These are phyloP conservation scores for Platichthys stellatus DNA, from an alignment of 2,113 vertebrate genomes.

Conservation along the genomic window DNA sequence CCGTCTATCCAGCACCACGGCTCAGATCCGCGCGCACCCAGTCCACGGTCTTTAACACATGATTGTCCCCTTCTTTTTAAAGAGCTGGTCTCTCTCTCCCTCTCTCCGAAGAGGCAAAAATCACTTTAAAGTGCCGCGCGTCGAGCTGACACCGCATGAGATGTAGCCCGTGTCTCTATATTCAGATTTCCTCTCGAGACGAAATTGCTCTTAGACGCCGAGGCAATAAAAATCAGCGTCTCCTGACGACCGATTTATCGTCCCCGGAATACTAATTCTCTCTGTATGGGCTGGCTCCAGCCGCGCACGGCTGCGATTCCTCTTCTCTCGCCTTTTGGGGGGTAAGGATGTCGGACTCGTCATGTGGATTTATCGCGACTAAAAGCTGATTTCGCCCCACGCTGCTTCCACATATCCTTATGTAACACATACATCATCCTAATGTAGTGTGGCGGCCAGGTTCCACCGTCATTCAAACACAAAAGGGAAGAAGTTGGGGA, in stretches of 20 bases:
- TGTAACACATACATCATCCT: conserved; percentile 52
- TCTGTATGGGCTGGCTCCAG: conserved; percentile 5
- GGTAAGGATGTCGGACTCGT: conserved; percentile 39
- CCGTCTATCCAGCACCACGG: conserved; percentile 43
- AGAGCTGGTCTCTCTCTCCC: conserved; percentile 54
- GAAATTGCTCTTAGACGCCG: conserved; percentile 59
- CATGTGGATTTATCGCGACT: conserved; percentile 55
- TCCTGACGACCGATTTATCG: conserved; percentile 53
- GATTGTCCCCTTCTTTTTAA: not conserved
- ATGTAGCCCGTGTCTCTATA: conserved; percentile 58
- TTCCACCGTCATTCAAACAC: not conserved
- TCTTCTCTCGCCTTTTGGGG: conserved; percentile 6
- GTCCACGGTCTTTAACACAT: conserved; percentile 51
- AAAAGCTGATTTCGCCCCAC: conserved; percentile 60
- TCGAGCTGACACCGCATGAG: conserved; percentile 60
- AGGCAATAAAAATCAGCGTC: conserved; percentile 57
- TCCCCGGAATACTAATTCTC: conserved; percentile 67
- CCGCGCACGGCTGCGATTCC: conserved; percentile 43
- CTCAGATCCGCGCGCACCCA: conserved; percentile 26
- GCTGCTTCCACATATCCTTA: conserved; percentile 56
- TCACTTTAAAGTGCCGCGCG: conserved; percentile 70
- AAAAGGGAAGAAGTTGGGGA: conserved; percentile 45
- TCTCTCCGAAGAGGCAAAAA: conserved; percentile 54
- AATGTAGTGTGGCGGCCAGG: conserved; percentile 23
- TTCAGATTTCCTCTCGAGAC: conserved; percentile 62